Conservation (phyloP, 2,113 vertebrate genomes). For the Lasiurus cinereus region DNA sequence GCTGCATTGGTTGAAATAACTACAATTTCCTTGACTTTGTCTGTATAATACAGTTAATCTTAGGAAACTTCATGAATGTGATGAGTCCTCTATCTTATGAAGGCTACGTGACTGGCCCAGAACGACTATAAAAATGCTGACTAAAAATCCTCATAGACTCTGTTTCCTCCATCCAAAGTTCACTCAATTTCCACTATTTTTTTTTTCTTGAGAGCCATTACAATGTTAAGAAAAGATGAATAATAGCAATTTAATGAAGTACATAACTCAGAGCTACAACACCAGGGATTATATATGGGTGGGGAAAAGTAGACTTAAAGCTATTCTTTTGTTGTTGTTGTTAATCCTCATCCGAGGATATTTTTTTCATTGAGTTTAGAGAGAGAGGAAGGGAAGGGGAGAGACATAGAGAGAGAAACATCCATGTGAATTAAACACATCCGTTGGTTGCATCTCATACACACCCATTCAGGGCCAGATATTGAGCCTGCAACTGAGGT, state of each 20-base stretch:
- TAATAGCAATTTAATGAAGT: neutral
- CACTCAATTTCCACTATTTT: conserved; percentile 22
- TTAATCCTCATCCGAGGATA: too few species aligned
- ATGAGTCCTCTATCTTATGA: neutral
- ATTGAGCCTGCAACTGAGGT: too few species aligned
- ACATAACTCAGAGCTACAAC: neutral
- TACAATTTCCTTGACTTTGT: neutral
- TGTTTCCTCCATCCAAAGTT: neutral
- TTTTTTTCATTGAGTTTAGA: too few species aligned
- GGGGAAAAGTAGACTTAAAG: neutral
- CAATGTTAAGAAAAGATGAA: neutral
- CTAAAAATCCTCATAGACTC: neutral
- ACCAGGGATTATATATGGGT: neutral
- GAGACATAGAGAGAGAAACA: too few species aligned
- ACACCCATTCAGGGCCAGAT: too few species aligned
- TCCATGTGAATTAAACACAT: too few species aligned
- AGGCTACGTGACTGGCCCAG: neutral
- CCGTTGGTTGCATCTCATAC: too few species aligned
- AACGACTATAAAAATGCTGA: neutral
- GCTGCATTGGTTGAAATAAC: neutral
- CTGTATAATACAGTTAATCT: neutral
- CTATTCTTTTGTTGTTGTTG: neutral
- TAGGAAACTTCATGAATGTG: neutral
- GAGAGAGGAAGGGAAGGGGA: too few species aligned
- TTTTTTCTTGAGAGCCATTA: neutral